phyloP scores from a whole-genome alignment of 2,797 vertebrate species.

The Merluccius polli region DNA sequence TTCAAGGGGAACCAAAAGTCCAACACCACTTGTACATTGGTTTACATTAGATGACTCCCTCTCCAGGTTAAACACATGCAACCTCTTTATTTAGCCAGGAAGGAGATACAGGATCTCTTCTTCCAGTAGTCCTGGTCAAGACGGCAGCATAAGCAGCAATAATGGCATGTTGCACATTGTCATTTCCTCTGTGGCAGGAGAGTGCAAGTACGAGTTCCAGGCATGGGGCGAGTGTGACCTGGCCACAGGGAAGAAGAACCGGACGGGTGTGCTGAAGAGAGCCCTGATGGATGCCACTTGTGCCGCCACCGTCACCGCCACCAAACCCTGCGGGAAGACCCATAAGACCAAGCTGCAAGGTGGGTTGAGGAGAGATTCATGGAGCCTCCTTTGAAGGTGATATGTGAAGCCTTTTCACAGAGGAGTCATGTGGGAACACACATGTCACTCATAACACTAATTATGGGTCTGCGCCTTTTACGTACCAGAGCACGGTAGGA shows the following conservation, averaged over 20 bases:
- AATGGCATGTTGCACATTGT: neutral
- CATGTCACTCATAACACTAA: neutral
- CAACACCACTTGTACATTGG: too few species aligned
- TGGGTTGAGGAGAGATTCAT: constrained; percentile 46
- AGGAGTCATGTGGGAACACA: neutral
- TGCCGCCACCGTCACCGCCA: constrained; percentile 85
- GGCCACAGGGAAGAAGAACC: constrained; percentile 87
- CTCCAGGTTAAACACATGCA: too few species aligned
- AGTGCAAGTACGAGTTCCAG: constrained; percentile 96
- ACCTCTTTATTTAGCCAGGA: too few species aligned
- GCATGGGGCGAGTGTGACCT: constrained; percentile 94
- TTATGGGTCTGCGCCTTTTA: too few species aligned
- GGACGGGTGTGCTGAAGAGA: constrained; percentile 86
- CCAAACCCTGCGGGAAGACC: constrained; percentile 91
- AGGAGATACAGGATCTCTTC: too few species aligned
- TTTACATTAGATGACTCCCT: too few species aligned
- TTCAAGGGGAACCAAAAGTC: too few species aligned
- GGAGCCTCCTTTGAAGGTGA: neutral
- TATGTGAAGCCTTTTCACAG: constrained; percentile 13
- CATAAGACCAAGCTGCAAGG: constrained; percentile 93
- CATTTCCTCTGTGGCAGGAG: constrained; percentile 66
- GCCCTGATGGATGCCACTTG: constrained; percentile 91
- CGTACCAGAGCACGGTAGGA: too few species aligned
- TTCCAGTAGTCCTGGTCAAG: too few species aligned
- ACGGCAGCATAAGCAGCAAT: too few species aligned